phyloP scores from a whole-genome alignment of 2,888 invertebrate species.

The Drosophila bunnanda region DNA sequence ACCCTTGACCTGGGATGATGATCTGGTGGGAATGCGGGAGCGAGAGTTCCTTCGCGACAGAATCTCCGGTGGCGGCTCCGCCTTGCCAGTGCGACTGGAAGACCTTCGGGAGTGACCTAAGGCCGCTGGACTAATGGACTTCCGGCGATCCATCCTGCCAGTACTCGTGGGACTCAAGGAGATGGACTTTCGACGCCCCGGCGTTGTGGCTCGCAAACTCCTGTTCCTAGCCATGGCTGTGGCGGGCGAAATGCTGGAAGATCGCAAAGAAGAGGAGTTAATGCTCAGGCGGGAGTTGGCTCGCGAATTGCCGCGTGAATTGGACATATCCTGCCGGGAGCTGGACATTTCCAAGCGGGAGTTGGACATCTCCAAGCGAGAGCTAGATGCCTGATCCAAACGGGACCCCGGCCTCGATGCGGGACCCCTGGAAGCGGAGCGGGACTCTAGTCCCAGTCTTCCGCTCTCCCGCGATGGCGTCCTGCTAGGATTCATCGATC shows the following conservation, averaged over 20 bases:
- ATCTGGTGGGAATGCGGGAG: constrained; percentile 79
- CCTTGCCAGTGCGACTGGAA: constrained; percentile 27
- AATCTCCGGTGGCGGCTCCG: not conserved
- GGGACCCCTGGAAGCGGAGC: constrained; percentile 73
- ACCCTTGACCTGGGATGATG: constrained; percentile 38
- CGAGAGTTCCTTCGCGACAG: constrained; percentile 60
- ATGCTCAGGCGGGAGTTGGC: constrained; percentile 75
- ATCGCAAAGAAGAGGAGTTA: constrained; percentile 68
- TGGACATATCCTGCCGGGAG: constrained; percentile 53
- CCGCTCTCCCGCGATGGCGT: constrained; percentile 51
- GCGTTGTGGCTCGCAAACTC: constrained; percentile 52
- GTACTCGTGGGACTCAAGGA: constrained; percentile 73
- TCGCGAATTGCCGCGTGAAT: constrained; percentile 66
- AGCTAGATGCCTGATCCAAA: constrained; percentile 71
- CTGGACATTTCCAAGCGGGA: constrained; percentile 56
- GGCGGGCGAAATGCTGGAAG: constrained; percentile 70
- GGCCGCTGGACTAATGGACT: constrained; percentile 75
- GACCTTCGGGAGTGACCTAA: constrained; percentile 22
- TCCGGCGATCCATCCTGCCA: constrained; percentile 49
- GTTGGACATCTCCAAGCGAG: constrained; percentile 64
- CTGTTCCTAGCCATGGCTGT: constrained; percentile 59
- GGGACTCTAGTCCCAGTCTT: constrained; percentile 54
- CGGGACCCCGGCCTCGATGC: constrained; percentile 73
- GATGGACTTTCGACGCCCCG: constrained; percentile 75
- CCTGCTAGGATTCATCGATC: constrained; percentile 41